Evolutionary conservation across 2,113 vertebrate species (phyloP), one percentile per base, ranked within the genome.

Genomic region (Hippocampus abdominalis): DNA sequence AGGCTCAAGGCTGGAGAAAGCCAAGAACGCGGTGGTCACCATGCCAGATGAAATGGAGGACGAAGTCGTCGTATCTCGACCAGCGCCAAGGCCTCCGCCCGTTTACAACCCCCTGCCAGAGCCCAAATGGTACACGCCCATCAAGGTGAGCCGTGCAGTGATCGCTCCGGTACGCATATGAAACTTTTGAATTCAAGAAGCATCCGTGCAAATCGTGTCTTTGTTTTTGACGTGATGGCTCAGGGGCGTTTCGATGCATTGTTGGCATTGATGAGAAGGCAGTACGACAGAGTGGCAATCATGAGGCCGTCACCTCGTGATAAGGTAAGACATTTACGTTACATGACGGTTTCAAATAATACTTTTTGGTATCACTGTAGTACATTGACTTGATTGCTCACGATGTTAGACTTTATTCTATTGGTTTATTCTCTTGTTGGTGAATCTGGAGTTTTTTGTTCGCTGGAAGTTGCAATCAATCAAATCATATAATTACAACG

Each of bases 101-200:
- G 87, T 90, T 61, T 88, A 89, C 90, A 88, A 80, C 74, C 71
- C 89, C 67, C 73, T 74, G 2, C 46, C 84, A 29, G 92, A 94
- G 83, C 90, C 91, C 60, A 98, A 95, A 85, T 99, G 97, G 97
- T 99, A 98, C 79, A 94, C 95, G 0, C 97, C 97, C 7, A 96
- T 99, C 76, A 98, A 96, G 95, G 97, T 98, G 88, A 81, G 75
- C 63, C 12, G 21, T 23, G 12, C 27, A 8, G 62, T 44, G 20
- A 42, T 64, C 3, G 8, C 42, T 16, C 40, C 21, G 10, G 8
- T 36, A 9, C n/a, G 36, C 39, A 12, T 13, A 40, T 44, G 1
- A 20, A 42, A 25, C 2, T 3, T 40, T 16, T 65, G 40, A 44
- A 25, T 65, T 40, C 1, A n/a, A 44, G 25, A 25, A 42, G 10